These are phyloP conservation scores for Sminthurinus aureus DNA, from an alignment of 2,888 invertebrate genomes.

Conservation along the genomic window DNA sequence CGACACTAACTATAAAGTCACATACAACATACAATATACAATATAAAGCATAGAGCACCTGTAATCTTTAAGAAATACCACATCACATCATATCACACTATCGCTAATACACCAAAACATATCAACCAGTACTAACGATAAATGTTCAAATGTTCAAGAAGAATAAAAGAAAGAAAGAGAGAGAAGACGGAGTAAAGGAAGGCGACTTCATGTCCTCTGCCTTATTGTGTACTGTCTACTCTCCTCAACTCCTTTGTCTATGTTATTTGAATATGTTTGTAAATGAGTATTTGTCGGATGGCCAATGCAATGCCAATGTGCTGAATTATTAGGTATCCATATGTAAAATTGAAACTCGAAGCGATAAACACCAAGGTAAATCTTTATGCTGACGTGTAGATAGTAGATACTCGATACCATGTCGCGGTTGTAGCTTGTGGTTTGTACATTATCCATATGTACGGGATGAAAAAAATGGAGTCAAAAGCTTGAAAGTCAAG, in stretches of 20 bases:
- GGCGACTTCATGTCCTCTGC: too few relatives aligned
- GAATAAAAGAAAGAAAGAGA: neutral
- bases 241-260: too few relatives aligned
- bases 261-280: too few relatives aligned
- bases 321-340: conserved; percentile 3
- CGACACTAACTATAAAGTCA: neutral
- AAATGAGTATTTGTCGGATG: neutral
- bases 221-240: too few relatives aligned
- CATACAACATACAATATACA: too few relatives aligned
- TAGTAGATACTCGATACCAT: too few relatives aligned
- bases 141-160: neutral
- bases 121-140: neutral
- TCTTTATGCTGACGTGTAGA: neutral
- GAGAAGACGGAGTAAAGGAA: neutral
- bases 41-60: too few relatives aligned
- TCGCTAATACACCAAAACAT: neutral
- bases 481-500: neutral
- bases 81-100: neutral
- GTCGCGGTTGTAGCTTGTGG: too few relatives aligned
- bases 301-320: neutral
- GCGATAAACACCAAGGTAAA: neutral
- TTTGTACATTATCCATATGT: neutral
- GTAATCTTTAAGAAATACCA: too few relatives aligned
- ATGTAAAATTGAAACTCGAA: conserved; percentile 1
- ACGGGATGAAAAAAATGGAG: neutral